phyloP scores from a whole-genome alignment of 2,888 invertebrate species.

The Alloplasta piceator region DNA sequence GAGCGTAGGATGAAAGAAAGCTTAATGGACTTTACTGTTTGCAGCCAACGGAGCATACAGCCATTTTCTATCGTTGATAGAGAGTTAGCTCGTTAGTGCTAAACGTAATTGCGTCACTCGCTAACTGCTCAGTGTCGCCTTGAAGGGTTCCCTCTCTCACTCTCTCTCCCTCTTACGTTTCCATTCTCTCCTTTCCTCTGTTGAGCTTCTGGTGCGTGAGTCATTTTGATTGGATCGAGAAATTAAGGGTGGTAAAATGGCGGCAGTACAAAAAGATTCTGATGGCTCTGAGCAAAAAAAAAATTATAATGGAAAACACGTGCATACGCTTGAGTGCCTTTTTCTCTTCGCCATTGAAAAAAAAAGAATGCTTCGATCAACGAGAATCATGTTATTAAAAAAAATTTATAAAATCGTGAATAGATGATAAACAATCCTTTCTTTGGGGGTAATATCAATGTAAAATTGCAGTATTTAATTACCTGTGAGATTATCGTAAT shows the following conservation, averaged over 20 bases:
- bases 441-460: slow-evolving; percentile 75
- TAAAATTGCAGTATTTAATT: slow-evolving; percentile 79
- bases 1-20: slow-evolving; percentile 54
- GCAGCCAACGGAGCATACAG: slow-evolving; percentile 82
- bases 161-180: slow-evolving; percentile 18
- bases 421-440: too few relatives aligned
- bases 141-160: slow-evolving; percentile 47
- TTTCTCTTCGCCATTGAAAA: slow-evolving; percentile 41
- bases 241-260: slow-evolving; percentile 79
- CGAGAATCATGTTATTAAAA: slow-evolving; percentile 33
- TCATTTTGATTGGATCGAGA: slow-evolving; percentile 81
- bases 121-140: slow-evolving; percentile 50
- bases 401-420: slow-evolving; percentile 2
- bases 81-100: slow-evolving; percentile 83
- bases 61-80: slow-evolving; percentile 80
- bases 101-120: slow-evolving; percentile 82
- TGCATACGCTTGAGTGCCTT: slow-evolving; percentile 35
- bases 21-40: slow-evolving; percentile 80
- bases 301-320: slow-evolving; percentile 14
- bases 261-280: slow-evolving; percentile 56
- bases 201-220: slow-evolving; percentile 75
- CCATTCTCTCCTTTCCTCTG: slow-evolving; percentile 68
- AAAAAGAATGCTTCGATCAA: slow-evolving; percentile 33
- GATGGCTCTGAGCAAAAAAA: not conserved
- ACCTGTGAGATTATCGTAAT: slow-evolving; percentile 76